Base-by-base conservation (phyloP, 2,888 invertebrate genomes). In the Sipha maydis region DNA sequence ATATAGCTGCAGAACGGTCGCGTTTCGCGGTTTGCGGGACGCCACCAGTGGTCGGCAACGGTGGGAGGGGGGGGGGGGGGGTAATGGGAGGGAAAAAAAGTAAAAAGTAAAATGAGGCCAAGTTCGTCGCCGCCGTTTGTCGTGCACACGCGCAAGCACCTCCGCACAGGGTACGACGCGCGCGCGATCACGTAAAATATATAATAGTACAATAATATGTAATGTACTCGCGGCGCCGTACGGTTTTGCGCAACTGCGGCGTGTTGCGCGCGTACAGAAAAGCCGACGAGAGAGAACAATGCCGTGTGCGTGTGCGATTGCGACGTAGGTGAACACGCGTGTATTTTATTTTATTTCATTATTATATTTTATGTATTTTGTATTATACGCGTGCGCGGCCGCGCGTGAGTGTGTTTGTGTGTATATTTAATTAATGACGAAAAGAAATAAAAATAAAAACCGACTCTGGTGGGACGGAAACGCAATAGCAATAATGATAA, bases 31-130 rank as follows among this genome's bases (percentile, higher is more conserved):
- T n/a, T n/a, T 25, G 54, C 8, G 54, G 56, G 80, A 21, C 67
- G 41, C 80, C 41, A 21, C 79, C 48, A 34, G 17, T 7, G 80
- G 48, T 48, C 67, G 31, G 34, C 61, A 34, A 19, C n/a, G 73
- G 25, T 25, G 75, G 56, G 48, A 0, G 48, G 48, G 61, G 61
- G 21, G 17, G 75, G 56, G 48, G 0, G 48, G 48, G 61, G 61
- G 21, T n/a, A n/a, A n/a, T n/a, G 48, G 48, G 61, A 25, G 21
- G 17, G n/a, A 48, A 78, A 31, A 56, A 21, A 31, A 61, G 54
- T 31, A 21, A 31, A 78, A 56, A 38, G 9, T 28, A 67, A 56
- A 83, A 76, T 83, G 76, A 89, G 89, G 89, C 89, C 89, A 89
- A 83, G 89, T 83, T 83, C 82, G 48, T n/a, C 31, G 78, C 31